Conservation (phyloP, 2,113 vertebrate species). For the Tylochromis polylepis region DNA sequence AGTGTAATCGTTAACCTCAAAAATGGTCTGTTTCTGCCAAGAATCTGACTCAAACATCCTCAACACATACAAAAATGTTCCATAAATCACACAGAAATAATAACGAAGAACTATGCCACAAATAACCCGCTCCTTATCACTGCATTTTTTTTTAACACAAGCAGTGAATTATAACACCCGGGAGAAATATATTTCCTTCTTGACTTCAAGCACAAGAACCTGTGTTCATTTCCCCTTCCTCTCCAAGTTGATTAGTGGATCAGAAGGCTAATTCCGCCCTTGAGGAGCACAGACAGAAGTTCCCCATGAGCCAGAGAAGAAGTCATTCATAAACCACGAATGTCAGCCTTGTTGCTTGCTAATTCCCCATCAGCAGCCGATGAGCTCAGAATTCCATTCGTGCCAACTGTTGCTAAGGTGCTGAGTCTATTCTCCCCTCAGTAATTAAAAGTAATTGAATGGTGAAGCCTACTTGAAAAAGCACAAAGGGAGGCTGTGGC, state of each 20-base stretch:
- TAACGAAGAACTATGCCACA: conserved; percentile 4
- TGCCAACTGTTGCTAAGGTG: conserved; percentile 24
- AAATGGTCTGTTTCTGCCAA: neutral
- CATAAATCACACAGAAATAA: conserved; percentile 12
- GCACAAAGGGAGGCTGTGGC: neutral
- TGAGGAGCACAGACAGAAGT: conserved; percentile 55
- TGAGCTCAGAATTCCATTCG: neutral
- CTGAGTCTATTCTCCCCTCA: conserved; percentile 10
- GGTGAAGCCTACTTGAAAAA: neutral
- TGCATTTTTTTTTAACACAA: neutral
- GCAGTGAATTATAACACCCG: conserved; percentile 22
- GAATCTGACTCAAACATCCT: neutral
- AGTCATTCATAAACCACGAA: conserved; percentile 50
- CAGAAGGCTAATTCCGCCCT: conserved; percentile 69
- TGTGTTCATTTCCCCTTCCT: conserved; percentile 59
- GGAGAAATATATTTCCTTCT: conserved; percentile 26
- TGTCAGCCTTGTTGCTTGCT: conserved; percentile 36
- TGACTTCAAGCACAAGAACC: conserved; percentile 19
- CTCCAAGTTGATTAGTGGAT: conserved; percentile 71
- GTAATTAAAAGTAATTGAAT: conserved; percentile 61
- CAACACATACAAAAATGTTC: neutral
- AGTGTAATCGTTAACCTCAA: conserved; percentile 33
- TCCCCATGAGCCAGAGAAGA: conserved; percentile 44
- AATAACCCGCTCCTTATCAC: conserved; percentile 4
- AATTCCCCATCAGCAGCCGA: conserved; percentile 39